Conservation (phyloP, 37 sponge, comb jelly and placozoan genomes). For the Cliona cf. orientalis region DNA sequence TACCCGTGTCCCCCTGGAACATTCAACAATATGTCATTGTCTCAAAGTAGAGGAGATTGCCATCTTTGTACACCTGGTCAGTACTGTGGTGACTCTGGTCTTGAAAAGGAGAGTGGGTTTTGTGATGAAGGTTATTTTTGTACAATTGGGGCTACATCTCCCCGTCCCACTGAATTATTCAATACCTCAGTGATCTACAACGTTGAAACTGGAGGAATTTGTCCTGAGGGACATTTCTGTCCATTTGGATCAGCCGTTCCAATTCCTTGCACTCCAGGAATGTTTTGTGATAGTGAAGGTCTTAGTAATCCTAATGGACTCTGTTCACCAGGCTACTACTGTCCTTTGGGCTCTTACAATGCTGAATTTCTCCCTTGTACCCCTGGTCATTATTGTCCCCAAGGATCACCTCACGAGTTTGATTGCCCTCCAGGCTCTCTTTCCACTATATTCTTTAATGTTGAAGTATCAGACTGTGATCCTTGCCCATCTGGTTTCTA, state of each 20-base stretch:
- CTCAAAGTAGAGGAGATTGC: background rate
- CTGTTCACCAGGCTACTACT: background rate
- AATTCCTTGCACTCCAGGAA: background rate
- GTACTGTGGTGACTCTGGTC: background rate
- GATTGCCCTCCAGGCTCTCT: background rate
- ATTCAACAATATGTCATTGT: background rate
- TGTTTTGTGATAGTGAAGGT: background rate
- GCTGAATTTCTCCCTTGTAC: background rate
- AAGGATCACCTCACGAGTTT: background rate
- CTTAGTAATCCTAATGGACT: background rate
- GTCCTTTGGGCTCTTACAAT: background rate
- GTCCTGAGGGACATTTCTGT: background rate
- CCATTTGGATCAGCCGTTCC: background rate
- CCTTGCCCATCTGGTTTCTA: background rate
- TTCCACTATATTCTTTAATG: background rate
- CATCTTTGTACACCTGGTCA: background rate
- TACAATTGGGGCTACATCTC: background rate
- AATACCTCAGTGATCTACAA: background rate
- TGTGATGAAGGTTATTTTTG: constrained; percentile 8
- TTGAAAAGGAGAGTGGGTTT: background rate
- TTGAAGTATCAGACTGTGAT: background rate
- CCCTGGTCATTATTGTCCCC: background rate
- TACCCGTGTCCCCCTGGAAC: constrained; percentile 3
- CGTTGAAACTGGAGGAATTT: background rate
- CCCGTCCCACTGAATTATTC: background rate